Percentiles rank a stretch among this genome's conserved stretches.
Conservation (phyloP, 2,113 vertebrate species). For the Odontesthes bonariensis region DNA sequence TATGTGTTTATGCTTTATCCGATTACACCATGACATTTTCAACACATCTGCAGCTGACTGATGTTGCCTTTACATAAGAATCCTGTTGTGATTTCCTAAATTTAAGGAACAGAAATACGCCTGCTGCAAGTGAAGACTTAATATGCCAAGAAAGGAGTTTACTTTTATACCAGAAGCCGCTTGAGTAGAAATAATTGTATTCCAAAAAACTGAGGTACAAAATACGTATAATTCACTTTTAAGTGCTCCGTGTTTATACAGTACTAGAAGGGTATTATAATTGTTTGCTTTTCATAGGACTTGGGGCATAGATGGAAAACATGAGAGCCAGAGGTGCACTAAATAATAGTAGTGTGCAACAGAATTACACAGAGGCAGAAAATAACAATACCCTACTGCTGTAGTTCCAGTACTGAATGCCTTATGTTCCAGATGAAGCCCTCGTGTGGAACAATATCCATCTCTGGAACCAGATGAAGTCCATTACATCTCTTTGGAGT, state of each 20-base stretch:
- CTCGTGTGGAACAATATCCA: conserved; percentile 15
- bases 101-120: conserved; percentile 12
- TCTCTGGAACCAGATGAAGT: conserved; percentile 52
- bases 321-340: conserved; percentile 57
- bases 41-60: conserved; percentile 22
- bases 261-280: conserved; percentile 57
- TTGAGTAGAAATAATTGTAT: conserved; percentile 50
- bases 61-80: conserved; percentile 30
- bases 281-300: conserved; percentile 60
- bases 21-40: conserved; percentile 34
- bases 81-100: background rate
- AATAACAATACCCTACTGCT: conserved; percentile 43
- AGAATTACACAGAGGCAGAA: conserved; percentile 23
- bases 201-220: conserved; percentile 57
- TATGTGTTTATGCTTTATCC: conserved; percentile 10
- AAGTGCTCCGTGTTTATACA: conserved; percentile 64
- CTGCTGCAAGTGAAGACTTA: conserved; percentile 27
- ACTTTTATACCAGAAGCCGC: conserved; percentile 52
- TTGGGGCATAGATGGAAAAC: conserved; percentile 49
- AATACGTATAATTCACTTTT: conserved; percentile 65
- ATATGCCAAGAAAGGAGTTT: conserved; percentile 32
- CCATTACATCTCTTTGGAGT: conserved; percentile 70
- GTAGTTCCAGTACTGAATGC: conserved; percentile 39
- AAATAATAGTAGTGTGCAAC: conserved; percentile 46
- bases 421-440: conserved; percentile 38